phyloP scores from a whole-genome alignment of 2,113 vertebrate species.

The Brachirus orientalis region DNA sequence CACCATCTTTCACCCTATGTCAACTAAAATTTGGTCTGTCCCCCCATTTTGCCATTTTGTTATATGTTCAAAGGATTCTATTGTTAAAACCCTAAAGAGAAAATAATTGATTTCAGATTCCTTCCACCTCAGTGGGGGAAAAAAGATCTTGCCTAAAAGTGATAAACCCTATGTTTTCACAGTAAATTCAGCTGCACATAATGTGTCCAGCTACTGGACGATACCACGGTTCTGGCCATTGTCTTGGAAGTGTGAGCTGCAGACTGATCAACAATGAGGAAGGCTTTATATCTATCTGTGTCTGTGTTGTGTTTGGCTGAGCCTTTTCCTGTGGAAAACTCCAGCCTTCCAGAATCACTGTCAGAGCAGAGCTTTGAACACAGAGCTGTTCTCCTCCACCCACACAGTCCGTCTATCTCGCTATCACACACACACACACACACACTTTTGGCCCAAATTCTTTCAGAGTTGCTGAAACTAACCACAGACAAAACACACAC shows the following conservation, averaged over 20 bases:
- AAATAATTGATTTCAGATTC: no score
- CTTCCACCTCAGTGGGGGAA: no score
- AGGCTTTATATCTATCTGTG: constrained; percentile 18
- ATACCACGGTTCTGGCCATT: not conserved
- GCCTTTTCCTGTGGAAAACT: constrained; percentile 31
- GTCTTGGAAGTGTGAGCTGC: no score
- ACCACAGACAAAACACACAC: constrained; percentile 17
- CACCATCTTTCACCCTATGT: no score
- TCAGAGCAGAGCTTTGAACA: constrained; percentile 41
- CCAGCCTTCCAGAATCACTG: constrained; percentile 32
- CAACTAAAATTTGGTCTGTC: no score
- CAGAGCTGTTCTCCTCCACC: constrained; percentile 20
- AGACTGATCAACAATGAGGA: constrained; percentile 29
- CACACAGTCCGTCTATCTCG: constrained; percentile 35
- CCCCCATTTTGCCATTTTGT: no score
- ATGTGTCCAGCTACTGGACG: not conserved
- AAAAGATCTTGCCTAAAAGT: no score
- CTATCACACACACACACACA: not conserved
- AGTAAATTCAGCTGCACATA: not conserved
- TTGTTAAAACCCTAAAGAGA: no score
- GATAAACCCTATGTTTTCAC: no score
- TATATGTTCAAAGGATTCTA: no score
- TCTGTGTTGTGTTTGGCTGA: constrained; percentile 53
- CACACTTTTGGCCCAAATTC: constrained; percentile 18
- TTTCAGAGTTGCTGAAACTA: constrained; percentile 6